phyloP scores from a whole-genome alignment of 2,797 vertebrate genomes.

The Lithobates pipiens region DNA sequence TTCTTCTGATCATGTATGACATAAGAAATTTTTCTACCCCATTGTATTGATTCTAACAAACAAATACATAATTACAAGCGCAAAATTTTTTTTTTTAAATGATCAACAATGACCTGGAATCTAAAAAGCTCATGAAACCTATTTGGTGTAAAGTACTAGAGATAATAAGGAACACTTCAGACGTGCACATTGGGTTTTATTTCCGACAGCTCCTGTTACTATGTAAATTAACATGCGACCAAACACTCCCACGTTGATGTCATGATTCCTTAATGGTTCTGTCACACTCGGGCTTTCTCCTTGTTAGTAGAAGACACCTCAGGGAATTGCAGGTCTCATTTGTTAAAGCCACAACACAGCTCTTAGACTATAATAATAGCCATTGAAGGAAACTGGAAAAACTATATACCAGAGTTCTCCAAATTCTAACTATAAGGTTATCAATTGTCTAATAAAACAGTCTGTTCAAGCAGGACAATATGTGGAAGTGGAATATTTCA shows the following conservation, averaged over 20 bases:
- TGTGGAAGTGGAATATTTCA: constrained; percentile 35
- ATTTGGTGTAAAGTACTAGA: not conserved
- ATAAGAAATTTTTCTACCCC: not conserved
- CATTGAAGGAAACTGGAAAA: constrained; percentile 32
- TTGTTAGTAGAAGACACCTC: constrained; percentile 35
- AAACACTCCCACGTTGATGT: constrained; percentile 24
- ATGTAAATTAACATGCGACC: constrained; percentile 29
- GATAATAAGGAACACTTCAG: constrained; percentile 11
- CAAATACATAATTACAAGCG: not conserved
- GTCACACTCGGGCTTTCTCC: constrained; percentile 27
- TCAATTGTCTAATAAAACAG: constrained; percentile 29
- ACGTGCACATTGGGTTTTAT: constrained; percentile 23
- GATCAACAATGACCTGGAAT: not conserved
- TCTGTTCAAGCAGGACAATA: constrained; percentile 19
- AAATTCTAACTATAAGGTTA: constrained; percentile 19
- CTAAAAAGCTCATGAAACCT: not conserved
- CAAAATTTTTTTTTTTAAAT: not conserved
- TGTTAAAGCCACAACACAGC: constrained; percentile 24
- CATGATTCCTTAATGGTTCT: constrained; percentile 44
- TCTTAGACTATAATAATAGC: constrained; percentile 4
- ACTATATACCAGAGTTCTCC: not conserved
- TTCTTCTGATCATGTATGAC: not conserved
- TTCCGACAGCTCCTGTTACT: constrained; percentile 11
- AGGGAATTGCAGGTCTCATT: constrained; percentile 22
- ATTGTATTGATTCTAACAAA: not conserved